Percentiles rank a stretch among this genome's conserved stretches.
These are phyloP conservation scores for Hippopotamyrus pictus DNA, from an alignment of 2,797 vertebrate species.

Conservation along the genomic window DNA sequence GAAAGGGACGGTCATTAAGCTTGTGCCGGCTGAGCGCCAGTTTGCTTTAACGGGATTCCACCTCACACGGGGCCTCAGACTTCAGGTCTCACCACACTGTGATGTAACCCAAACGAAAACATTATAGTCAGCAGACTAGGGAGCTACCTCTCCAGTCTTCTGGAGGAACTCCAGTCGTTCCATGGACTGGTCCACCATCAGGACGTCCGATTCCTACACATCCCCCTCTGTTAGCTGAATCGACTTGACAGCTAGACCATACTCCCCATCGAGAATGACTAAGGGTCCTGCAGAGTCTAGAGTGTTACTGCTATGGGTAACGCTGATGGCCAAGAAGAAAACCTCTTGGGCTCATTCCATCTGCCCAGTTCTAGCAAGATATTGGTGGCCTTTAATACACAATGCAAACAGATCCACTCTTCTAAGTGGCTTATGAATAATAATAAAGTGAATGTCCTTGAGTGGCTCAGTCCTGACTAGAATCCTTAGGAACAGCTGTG, in stretches of 20 bases:
- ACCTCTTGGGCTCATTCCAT: neutral
- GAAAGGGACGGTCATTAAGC: neutral
- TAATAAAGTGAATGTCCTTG: neutral
- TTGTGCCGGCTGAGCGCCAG: neutral
- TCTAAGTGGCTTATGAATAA: neutral
- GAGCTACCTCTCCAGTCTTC: neutral
- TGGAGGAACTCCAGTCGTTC: neutral
- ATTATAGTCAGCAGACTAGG: neutral
- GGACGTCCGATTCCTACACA: neutral
- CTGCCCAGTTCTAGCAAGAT: neutral
- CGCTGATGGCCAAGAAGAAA: neutral
- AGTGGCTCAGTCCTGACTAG: neutral
- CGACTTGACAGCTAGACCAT: neutral
- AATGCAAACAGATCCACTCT: neutral
- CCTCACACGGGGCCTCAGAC: neutral
- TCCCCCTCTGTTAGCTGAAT: neutral
- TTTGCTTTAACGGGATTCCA: slow-evolving; percentile 1
- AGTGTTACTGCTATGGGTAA: neutral
- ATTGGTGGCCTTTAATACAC: neutral
- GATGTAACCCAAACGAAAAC: neutral
- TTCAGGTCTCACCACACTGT: neutral
- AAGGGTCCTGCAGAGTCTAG: neutral
- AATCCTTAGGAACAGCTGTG: neutral
- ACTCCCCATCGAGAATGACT: neutral
- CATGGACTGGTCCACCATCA: neutral